phyloP scores from a whole-genome alignment of 2,113 vertebrate genomes.

The Fregata magnificens region DNA sequence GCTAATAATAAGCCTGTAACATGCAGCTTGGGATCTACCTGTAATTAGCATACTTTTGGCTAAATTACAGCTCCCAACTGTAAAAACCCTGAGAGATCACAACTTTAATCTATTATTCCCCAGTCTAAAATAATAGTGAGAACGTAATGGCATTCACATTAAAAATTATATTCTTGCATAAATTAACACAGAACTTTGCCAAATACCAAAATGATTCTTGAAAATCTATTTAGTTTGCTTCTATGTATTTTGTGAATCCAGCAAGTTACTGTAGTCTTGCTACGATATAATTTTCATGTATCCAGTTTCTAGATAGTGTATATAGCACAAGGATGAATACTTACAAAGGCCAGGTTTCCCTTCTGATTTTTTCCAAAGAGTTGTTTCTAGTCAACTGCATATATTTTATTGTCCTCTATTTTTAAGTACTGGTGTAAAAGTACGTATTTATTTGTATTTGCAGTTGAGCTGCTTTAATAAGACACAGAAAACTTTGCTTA shows the following conservation, averaged over 20 bases:
- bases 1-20: slow-evolving; percentile 61
- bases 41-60: slow-evolving; percentile 55
- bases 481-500: background rate
- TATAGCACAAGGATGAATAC: background rate
- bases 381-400: background rate
- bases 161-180: background rate
- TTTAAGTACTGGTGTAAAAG: background rate
- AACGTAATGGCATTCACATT: slow-evolving; percentile 28
- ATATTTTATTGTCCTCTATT: background rate
- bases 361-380: background rate
- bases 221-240: background rate
- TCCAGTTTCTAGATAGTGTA: background rate
- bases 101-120: slow-evolving; percentile 20
- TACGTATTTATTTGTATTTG: background rate
- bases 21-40: slow-evolving; percentile 58
- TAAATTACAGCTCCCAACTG: slow-evolving; percentile 48
- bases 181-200: background rate
- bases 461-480: background rate
- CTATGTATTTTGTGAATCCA: background rate
- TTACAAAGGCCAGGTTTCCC: background rate
- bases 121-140: slow-evolving; percentile 21
- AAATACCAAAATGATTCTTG: background rate
- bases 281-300: background rate
- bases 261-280: background rate
- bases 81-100: slow-evolving; percentile 70